A percentile compares a stretch with the other conserved stretches of the same genome.
These are phyloP conservation scores for Antidorcas marsupialis DNA, from an alignment of 2,113 vertebrate species.

Conservation along the genomic window DNA sequence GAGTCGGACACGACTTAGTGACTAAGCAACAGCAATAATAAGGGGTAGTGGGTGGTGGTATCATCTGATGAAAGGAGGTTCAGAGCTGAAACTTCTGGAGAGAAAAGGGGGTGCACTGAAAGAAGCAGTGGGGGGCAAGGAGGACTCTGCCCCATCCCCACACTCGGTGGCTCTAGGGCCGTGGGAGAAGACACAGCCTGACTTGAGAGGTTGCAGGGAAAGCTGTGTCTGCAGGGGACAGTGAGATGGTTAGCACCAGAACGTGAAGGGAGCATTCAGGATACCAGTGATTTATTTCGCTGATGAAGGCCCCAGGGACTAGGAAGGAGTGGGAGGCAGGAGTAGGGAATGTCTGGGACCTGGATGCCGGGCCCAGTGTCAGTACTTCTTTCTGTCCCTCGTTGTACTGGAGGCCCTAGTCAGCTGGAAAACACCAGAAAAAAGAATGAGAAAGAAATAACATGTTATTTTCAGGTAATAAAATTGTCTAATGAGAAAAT, in stretches of 20 bases:
- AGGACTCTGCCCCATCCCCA: not conserved
- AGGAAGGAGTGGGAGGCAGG: not conserved
- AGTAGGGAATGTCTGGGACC: not conserved
- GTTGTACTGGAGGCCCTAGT: not conserved
- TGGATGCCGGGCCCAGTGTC: not conserved
- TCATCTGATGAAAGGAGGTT: not conserved
- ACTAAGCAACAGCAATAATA: too few species aligned
- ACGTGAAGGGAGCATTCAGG: not conserved
- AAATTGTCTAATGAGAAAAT: not conserved
- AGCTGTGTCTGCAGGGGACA: not conserved
- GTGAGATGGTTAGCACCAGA: not conserved
- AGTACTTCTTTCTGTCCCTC: not conserved
- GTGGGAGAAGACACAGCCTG: not conserved
- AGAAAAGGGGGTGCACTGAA: not conserved
- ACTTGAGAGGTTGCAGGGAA: not conserved
- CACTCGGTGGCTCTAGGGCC: not conserved
- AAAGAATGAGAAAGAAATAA: not conserved
- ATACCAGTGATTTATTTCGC: not conserved
- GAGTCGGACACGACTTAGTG: too few species aligned
- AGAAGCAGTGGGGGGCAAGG: not conserved
- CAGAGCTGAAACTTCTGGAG: not conserved
- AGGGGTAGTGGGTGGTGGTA: too few species aligned
- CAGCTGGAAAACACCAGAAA: not conserved
- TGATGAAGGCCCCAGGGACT: not conserved
- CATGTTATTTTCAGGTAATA: not conserved